phyloP scores from a whole-genome alignment of 2,888 invertebrate genomes.

The Megastigmus dorsalis region DNA sequence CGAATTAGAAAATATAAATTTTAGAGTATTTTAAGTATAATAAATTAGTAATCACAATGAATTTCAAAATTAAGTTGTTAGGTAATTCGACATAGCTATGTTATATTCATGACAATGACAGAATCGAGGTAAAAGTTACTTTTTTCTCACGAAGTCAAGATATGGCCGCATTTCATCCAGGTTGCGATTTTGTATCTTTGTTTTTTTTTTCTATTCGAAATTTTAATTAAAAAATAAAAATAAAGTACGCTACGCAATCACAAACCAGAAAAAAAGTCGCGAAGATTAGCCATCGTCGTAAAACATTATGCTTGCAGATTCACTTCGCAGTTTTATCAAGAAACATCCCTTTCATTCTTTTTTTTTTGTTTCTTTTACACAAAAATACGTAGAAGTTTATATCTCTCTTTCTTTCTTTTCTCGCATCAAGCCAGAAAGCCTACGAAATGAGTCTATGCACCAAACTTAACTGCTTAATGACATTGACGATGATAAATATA shows the following conservation, averaged over 20 bases:
- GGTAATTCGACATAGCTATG: slow-evolving; percentile 63
- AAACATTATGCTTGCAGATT: slow-evolving; percentile 40
- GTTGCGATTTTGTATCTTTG: slow-evolving; percentile 53
- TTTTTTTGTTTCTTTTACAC: slow-evolving; percentile 39
- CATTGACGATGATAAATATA: slow-evolving; percentile 40
- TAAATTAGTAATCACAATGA: slow-evolving; percentile 10
- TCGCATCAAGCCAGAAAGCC: slow-evolving; percentile 53
- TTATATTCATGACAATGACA: slow-evolving; percentile 63
- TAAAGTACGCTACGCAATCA: slow-evolving; percentile 45
- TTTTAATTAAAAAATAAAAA: slow-evolving; percentile 45
- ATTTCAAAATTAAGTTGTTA: slow-evolving; percentile 52
- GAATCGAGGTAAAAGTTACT: slow-evolving; percentile 53
- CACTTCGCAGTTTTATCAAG: slow-evolving; percentile 41
- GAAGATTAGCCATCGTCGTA: slow-evolving; percentile 43
- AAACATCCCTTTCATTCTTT: slow-evolving; percentile 20
- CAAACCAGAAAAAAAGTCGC: slow-evolving; percentile 41
- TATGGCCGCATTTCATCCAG: slow-evolving; percentile 70
- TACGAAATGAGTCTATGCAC: slow-evolving; percentile 47
- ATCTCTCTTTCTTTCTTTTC: slow-evolving; percentile 46
- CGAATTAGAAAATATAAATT: slow-evolving; percentile 29
- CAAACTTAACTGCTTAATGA: slow-evolving; percentile 37
- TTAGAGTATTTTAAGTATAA: slow-evolving; percentile 35
- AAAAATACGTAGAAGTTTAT: slow-evolving; percentile 50
- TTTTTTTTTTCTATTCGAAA: slow-evolving; percentile 31
- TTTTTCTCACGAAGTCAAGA: slow-evolving; percentile 56